phyloP scores from a whole-genome alignment of 2,113 vertebrate species.

The Solenodon paradoxus region DNA sequence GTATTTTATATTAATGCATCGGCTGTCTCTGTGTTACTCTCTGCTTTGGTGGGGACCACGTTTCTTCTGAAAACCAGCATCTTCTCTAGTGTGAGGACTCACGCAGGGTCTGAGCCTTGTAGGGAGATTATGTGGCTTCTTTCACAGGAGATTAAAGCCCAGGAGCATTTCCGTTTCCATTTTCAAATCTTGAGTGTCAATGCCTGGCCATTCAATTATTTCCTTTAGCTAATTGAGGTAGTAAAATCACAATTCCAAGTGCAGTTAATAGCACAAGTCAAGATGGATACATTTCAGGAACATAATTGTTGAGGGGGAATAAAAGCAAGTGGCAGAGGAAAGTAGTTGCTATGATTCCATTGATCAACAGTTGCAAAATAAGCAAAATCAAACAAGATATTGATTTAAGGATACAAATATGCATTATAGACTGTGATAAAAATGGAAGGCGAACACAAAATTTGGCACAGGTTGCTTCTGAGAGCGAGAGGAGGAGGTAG shows the following conservation, averaged over 20 bases:
- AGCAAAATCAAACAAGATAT: constrained; percentile 13
- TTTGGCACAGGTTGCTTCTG: neutral
- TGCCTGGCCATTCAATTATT: constrained; percentile 34
- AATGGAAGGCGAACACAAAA: neutral
- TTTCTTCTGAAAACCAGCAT: constrained; percentile 35
- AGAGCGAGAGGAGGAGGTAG: neutral
- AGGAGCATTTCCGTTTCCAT: constrained; percentile 3
- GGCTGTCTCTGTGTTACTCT: constrained; percentile 18
- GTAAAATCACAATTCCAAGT: constrained; percentile 12
- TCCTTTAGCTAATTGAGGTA: constrained; percentile 8
- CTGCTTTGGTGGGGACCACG: constrained; percentile 23
- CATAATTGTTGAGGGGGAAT: neutral
- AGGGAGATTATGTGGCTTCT: neutral
- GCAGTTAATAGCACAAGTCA: neutral
- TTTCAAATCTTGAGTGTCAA: constrained; percentile 17
- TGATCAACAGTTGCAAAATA: neutral
- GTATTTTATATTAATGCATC: neutral
- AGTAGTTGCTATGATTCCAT: neutral
- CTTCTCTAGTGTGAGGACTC: neutral
- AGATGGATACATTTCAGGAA: constrained; percentile 18
- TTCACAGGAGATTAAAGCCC: neutral
- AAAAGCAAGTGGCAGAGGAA: neutral
- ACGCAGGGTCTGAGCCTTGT: neutral
- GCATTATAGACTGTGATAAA: neutral
- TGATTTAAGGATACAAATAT: constrained; percentile 5